A percentile compares a stretch with the other conserved stretches of the same genome.
Evolutionary conservation across 2,888 invertebrate genomes (phyloP).

Genomic region (Octonoba sinensis): DNA sequence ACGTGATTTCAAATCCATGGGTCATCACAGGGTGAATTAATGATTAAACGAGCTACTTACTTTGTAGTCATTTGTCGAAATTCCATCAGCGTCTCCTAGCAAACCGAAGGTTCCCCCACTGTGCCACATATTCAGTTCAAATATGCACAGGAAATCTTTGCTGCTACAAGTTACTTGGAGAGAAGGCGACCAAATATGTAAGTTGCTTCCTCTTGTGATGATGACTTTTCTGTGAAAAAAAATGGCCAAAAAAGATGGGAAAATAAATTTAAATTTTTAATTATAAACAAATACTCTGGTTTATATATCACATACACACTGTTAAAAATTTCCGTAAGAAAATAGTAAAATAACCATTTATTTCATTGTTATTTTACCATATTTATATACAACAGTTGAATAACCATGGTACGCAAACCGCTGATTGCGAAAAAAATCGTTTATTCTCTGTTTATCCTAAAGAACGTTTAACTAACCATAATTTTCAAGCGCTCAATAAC

Average conservation of each 20-base stretch:
- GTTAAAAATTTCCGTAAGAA: too few species aligned
- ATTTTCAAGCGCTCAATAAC: too few species aligned
- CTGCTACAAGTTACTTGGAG: conserved; percentile 31
- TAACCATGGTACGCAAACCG: too few species aligned
- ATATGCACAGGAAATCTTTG: conserved; percentile 32
- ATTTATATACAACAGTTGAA: too few species aligned
- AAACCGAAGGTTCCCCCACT: conserved; percentile 45
- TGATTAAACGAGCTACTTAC: conserved; percentile 13
- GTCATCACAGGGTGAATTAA: background rate
- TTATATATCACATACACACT: too few species aligned
- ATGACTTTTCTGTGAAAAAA: conserved; percentile 25
- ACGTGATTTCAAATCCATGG: too few species aligned
- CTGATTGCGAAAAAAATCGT: too few species aligned
- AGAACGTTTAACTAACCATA: too few species aligned
- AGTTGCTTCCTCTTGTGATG: conserved; percentile 4
- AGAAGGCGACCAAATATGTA: conserved; percentile 48
- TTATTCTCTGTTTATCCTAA: too few species aligned
- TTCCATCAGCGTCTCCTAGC: conserved; percentile 57
- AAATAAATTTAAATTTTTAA: background rate
- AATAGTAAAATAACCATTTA: too few species aligned
- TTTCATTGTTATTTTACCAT: too few species aligned
- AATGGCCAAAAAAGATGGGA: background rate
- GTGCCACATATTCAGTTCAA: conserved; percentile 33
- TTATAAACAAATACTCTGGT: background rate
- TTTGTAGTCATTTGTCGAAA: conserved; percentile 24